A percentile compares a stretch with the other conserved stretches of the same genome.
These are phyloP conservation scores for Carollia perspicillata DNA, from an alignment of 2,113 vertebrate genomes.

Conservation along the genomic window DNA sequence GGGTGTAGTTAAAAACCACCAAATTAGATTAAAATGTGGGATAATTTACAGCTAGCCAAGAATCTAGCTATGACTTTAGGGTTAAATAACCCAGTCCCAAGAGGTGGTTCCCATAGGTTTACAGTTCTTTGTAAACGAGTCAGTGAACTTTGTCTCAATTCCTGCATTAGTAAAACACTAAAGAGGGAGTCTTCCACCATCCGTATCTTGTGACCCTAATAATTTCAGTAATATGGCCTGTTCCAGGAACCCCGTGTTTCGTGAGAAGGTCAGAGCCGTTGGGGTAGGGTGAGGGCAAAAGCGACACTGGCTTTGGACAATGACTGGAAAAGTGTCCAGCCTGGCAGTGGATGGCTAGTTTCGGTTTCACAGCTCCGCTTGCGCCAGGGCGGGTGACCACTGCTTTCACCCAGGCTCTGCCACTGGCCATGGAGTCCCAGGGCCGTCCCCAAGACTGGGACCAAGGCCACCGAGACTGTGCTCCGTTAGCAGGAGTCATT, in stretches of 20 bases:
- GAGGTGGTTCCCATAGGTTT: not conserved
- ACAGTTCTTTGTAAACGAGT: not conserved
- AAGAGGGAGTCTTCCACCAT: not conserved
- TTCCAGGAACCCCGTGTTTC: not conserved
- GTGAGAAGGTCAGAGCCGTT: not conserved
- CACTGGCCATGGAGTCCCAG: rapidly evolving
- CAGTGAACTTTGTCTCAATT: not conserved
- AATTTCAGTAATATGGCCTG: not conserved
- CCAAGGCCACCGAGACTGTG: not conserved
- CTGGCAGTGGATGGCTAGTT: not conserved
- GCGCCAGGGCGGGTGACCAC: rapidly evolving
- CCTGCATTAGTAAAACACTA: not conserved
- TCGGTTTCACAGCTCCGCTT: not conserved
- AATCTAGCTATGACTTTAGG: not conserved
- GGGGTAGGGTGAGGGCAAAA: not conserved
- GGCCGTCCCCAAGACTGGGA: not conserved
- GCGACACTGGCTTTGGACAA: not conserved
- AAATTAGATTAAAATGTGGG: not conserved
- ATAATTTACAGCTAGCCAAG: not conserved
- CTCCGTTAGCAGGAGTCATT: not conserved
- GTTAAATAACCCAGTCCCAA: not conserved
- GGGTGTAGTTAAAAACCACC: not conserved
- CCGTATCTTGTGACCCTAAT: not conserved
- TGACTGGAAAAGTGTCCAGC: not conserved
- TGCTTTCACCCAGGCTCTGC: not conserved